phyloP scores from a whole-genome alignment of 2,113 vertebrate genomes.

The Oryctolagus cuniculus region DNA sequence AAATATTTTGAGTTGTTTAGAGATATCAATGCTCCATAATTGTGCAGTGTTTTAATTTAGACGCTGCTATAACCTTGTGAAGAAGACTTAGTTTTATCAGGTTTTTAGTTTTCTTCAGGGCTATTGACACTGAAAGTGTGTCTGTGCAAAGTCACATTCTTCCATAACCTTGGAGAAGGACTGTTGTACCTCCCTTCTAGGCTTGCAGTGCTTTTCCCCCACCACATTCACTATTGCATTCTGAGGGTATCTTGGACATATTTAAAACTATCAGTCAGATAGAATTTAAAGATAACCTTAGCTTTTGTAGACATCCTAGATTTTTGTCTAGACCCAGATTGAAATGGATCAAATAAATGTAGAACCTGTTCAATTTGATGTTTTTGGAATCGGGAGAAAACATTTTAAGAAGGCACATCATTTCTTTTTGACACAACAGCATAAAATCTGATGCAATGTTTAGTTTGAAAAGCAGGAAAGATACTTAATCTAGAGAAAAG shows the following conservation, averaged over 20 bases:
- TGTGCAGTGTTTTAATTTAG: constrained; percentile 37
- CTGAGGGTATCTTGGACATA: not conserved
- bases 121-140: not conserved
- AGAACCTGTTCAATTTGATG: not conserved
- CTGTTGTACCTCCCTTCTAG: not conserved
- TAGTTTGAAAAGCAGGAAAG: constrained; percentile 34
- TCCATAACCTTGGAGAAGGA: not conserved
- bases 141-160: not conserved
- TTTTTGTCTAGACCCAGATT: not conserved
- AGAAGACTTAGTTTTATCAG: not conserved
- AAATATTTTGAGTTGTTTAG: constrained; percentile 14
- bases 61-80: not conserved
- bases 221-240: not conserved
- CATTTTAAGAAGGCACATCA: not conserved
- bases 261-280: not conserved
- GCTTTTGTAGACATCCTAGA: constrained; percentile 24
- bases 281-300: not conserved
- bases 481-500: not conserved
- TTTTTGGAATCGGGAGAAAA: not conserved
- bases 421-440: constrained; percentile 37
- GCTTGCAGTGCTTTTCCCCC: not conserved
- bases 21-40: not conserved
- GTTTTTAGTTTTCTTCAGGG: not conserved
- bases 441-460: constrained; percentile 28
- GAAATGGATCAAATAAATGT: not conserved